phyloP scores from a whole-genome alignment of 2,113 vertebrate species.

The Chionodraco myersi region DNA sequence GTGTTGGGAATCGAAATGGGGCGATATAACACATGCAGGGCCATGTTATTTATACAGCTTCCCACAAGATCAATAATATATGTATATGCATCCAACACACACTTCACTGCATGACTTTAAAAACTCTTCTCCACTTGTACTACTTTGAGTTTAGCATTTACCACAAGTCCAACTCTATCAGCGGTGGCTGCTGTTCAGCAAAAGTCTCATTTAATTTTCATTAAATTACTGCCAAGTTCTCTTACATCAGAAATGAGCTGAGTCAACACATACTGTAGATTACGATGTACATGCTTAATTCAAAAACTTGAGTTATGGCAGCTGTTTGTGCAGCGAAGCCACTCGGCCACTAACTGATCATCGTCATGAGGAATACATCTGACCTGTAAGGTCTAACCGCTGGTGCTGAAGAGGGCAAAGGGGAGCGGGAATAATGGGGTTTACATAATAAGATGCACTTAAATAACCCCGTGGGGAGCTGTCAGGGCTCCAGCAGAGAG shows the following conservation, averaged over 20 bases:
- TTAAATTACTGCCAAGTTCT: not conserved
- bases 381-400: slow-evolving; percentile 39
- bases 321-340: slow-evolving; percentile 5
- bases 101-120: not conserved
- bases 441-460: slow-evolving; percentile 53
- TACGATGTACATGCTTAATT: slow-evolving; percentile 15
- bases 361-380: slow-evolving; percentile 34
- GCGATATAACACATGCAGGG: no score
- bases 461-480: slow-evolving; percentile 64
- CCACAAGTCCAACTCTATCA: not conserved
- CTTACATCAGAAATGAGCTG: not conserved
- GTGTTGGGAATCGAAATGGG: no score
- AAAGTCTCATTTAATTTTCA: not conserved
- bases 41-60: no score
- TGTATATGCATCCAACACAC: no score
- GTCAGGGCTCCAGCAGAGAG: slow-evolving; percentile 39
- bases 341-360: slow-evolving; percentile 8
- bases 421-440: slow-evolving; percentile 61
- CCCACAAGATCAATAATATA: no score
- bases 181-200: not conserved
- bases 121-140: not conserved
- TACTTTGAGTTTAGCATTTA: not conserved
- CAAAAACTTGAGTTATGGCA: slow-evolving; percentile 6
- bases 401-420: slow-evolving; percentile 53
- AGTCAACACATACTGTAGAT: not conserved